Evolutionary conservation across 1,140 invertebrate species (phyloP).

Genomic region (Limonius californicus): DNA sequence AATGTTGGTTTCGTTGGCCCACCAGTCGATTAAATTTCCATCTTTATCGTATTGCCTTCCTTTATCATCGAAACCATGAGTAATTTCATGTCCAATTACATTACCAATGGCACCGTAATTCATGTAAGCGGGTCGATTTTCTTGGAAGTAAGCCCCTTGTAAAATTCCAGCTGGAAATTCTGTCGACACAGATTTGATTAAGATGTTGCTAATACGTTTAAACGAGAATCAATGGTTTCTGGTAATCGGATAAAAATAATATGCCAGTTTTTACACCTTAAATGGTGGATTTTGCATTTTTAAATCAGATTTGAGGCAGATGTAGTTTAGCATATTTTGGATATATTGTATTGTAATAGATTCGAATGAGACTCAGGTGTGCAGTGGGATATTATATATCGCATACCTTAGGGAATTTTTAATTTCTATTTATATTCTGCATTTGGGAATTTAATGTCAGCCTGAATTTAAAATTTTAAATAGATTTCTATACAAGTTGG

Average conservation of each 20-base stretch:
- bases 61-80: slow-evolving; percentile 66
- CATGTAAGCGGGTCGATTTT: slow-evolving; percentile 71
- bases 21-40: slow-evolving; percentile 76
- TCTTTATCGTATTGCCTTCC: slow-evolving; percentile 65
- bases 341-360: no score
- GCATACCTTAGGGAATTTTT: no score
- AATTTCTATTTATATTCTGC: no score
- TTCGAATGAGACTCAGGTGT: no score
- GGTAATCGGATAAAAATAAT: neutral
- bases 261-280: no score
- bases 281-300: no score
- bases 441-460: no score
- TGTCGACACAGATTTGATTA: slow-evolving; percentile 36
- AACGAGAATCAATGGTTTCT: neutral
- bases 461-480: no score
- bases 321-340: no score
- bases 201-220: neutral
- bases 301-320: no score
- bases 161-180: slow-evolving; percentile 90
- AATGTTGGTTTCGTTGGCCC: slow-evolving; percentile 62
- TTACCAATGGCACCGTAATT: slow-evolving; percentile 76
- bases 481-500: no score
- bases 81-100: slow-evolving; percentile 68
- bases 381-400: no score
- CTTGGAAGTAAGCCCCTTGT: slow-evolving; percentile 86